phyloP scores from a whole-genome alignment of 1,140 invertebrate genomes.

The Nylanderia fulva region DNA sequence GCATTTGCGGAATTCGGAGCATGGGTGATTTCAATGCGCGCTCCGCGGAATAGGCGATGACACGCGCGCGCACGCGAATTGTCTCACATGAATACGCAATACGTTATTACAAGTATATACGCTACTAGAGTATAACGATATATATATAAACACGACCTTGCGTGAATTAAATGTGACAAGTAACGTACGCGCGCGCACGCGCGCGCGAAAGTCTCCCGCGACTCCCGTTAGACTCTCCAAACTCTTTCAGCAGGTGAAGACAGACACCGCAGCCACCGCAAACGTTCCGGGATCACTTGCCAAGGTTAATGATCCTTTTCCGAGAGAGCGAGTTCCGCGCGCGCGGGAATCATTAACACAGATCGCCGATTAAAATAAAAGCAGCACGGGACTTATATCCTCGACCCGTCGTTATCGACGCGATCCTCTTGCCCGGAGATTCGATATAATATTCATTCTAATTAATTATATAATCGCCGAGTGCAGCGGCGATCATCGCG shows the following conservation, averaged over 20 bases:
- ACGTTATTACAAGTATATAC: too few relatives aligned
- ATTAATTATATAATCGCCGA: slow-evolving; percentile 54
- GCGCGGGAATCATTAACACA: slow-evolving; percentile 60
- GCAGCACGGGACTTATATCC: slow-evolving; percentile 12
- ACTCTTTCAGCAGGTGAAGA: slow-evolving; percentile 61
- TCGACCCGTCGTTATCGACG: slow-evolving; percentile 9
- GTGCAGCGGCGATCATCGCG: slow-evolving; percentile 14
- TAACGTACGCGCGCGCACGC: background rate
- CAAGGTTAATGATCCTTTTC: slow-evolving; percentile 68
- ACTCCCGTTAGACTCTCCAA: slow-evolving; percentile 58
- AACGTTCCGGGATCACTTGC: slow-evolving; percentile 65
- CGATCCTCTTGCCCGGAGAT: slow-evolving; percentile 28
- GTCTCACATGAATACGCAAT: background rate
- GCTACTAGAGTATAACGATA: background rate
- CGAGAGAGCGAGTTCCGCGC: slow-evolving; percentile 57
- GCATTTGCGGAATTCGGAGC: background rate
- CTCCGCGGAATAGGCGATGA: slow-evolving; percentile 1
- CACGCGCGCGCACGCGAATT: background rate
- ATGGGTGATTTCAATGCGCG: slow-evolving; percentile 47
- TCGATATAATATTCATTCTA: slow-evolving; percentile 59
- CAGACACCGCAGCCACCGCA: slow-evolving; percentile 43
- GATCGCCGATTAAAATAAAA: slow-evolving; percentile 61
- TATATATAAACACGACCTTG: background rate
- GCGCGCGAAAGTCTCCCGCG: slow-evolving; percentile 1
- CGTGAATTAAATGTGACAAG: slow-evolving; percentile 19